Conservation (phyloP, 2,888 invertebrate species). For the Digitonthophagus gazella region DNA sequence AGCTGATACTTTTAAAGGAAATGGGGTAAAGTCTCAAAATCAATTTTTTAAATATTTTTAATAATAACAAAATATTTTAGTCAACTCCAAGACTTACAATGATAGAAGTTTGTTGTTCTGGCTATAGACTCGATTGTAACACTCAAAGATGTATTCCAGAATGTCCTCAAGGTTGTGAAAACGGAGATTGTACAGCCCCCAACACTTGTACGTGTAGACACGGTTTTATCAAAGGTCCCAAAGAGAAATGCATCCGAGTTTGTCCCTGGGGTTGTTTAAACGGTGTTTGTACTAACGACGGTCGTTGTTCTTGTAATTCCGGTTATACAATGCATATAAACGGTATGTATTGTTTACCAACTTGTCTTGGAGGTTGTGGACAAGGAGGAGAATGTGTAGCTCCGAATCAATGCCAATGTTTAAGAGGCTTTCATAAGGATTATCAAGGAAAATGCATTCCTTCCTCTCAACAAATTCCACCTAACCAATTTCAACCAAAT, state of each 20-base stretch:
- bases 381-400: constrained; percentile 57
- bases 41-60: background rate
- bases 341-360: constrained; percentile 61
- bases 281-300: constrained; percentile 61
- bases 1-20: constrained; percentile 53
- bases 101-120: constrained; percentile 70
- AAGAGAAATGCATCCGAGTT: constrained; percentile 59
- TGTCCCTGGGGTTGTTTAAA: constrained; percentile 69
- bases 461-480: background rate
- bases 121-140: constrained; percentile 63
- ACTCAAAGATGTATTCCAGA: constrained; percentile 59
- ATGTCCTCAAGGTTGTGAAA: constrained; percentile 67
- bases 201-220: constrained; percentile 64
- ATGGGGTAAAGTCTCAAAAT: constrained; percentile 55
- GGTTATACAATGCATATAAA: constrained; percentile 58
- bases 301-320: constrained; percentile 63
- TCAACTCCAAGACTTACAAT: constrained; percentile 62
- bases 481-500: constrained; percentile 15
- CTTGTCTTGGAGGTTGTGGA: constrained; percentile 57
- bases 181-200: constrained; percentile 66
- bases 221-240: constrained; percentile 58
- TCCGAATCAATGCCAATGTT: constrained; percentile 61
- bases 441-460: background rate
- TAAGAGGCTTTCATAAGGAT: constrained; percentile 47
- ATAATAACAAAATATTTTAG: constrained; percentile 45